phyloP scores from a whole-genome alignment of 2,888 invertebrate species.

The Tholera decimalis region DNA sequence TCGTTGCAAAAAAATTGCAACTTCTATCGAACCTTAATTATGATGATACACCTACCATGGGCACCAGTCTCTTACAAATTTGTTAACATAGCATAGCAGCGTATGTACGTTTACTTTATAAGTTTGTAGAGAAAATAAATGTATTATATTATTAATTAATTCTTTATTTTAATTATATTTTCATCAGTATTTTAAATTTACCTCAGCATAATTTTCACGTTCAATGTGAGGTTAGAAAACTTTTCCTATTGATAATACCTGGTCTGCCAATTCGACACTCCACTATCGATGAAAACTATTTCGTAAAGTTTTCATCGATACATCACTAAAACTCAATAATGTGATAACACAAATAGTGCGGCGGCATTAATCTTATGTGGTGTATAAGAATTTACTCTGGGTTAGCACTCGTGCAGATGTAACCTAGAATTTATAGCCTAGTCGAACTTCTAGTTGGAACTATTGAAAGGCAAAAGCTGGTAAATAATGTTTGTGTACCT shows the following conservation, averaged over 20 bases:
- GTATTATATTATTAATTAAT: background rate
- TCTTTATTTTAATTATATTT: background rate
- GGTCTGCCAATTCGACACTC: background rate
- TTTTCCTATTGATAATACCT: too few species aligned
- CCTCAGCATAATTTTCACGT: background rate
- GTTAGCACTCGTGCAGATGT: constrained; percentile 55
- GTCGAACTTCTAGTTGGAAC: constrained; percentile 25
- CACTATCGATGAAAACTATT: background rate
- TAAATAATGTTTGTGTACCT: constrained; percentile 3
- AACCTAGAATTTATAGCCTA: constrained; percentile 59
- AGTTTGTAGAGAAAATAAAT: too few species aligned
- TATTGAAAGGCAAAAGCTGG: constrained; percentile 28
- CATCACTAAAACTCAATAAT: constrained; percentile 72
- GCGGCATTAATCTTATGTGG: constrained; percentile 77
- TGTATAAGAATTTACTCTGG: constrained; percentile 76
- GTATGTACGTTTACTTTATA: too few species aligned
- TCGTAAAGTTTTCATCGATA: constrained; percentile 21
- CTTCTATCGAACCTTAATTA: background rate
- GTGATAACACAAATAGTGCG: constrained; percentile 79
- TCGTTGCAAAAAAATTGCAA: background rate
- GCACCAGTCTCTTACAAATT: too few species aligned
- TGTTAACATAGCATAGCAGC: too few species aligned
- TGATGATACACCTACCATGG: background rate
- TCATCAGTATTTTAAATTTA: background rate
- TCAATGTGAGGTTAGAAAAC: background rate